Conservation (phyloP, 2,888 invertebrate species). For the Drosophila seclusa region DNA sequence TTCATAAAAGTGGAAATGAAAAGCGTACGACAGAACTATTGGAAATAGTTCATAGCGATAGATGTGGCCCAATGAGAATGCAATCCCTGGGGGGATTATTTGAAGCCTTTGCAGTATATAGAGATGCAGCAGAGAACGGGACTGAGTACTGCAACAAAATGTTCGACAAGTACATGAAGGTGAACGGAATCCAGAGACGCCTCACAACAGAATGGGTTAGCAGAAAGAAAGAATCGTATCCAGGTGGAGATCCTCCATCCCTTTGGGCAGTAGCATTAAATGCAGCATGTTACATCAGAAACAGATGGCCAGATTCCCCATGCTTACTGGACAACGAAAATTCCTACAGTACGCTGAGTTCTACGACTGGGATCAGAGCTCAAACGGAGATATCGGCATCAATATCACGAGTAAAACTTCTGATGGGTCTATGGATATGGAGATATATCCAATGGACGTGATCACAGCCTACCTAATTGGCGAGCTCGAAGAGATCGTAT, state of each 20-base stretch:
- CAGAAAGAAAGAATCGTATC: background rate
- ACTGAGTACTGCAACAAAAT: background rate
- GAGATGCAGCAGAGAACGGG: background rate
- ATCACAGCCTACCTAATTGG: background rate
- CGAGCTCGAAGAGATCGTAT: background rate
- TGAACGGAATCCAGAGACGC: background rate
- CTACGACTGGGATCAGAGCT: background rate
- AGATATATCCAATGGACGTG: background rate
- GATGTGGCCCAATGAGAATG: background rate
- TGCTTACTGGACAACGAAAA: background rate
- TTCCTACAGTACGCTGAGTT: background rate
- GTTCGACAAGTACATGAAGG: background rate
- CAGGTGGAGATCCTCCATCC: too few relatives aligned
- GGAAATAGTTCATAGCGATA: constrained; percentile 2
- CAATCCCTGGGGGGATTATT: background rate
- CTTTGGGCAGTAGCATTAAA: too few relatives aligned
- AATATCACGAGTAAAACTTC: background rate
- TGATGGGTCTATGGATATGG: background rate
- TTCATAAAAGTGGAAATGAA: background rate
- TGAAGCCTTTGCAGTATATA: too few relatives aligned
- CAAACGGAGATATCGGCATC: background rate
- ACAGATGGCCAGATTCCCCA: background rate
- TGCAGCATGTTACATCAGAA: too few relatives aligned
- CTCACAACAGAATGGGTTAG: too few relatives aligned
- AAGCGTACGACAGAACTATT: background rate